phyloP scores from a whole-genome alignment of 2,888 invertebrate species.

The Cheilosia variabilis region DNA sequence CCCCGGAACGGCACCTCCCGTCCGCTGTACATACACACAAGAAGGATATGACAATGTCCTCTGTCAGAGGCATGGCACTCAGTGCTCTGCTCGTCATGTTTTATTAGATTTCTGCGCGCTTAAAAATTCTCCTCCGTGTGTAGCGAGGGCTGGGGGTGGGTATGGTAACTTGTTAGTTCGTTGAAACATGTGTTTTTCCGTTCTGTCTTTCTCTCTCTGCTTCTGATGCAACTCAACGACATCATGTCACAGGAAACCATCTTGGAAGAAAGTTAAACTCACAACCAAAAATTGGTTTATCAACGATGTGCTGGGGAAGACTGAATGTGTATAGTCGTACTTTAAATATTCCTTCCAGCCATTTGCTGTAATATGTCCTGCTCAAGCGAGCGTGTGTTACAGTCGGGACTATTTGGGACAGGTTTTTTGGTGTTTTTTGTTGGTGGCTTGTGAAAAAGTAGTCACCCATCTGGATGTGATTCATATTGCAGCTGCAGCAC shows the following conservation, averaged over 20 bases:
- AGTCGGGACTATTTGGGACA: constrained; percentile 9
- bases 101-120: constrained; percentile 68
- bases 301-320: constrained; percentile 66
- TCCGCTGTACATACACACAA: constrained; percentile 35
- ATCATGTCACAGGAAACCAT: constrained; percentile 57
- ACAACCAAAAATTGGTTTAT: constrained; percentile 68
- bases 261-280: constrained; percentile 34
- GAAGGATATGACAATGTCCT: constrained; percentile 71
- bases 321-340: constrained; percentile 42
- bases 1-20: neutral
- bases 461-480: constrained; percentile 13
- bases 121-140: constrained; percentile 59
- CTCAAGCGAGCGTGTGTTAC: neutral
- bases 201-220: neutral
- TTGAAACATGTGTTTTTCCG: constrained; percentile 41
- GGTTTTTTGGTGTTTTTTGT: constrained; percentile 5
- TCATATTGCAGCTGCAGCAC: constrained; percentile 4
- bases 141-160: constrained; percentile 1
- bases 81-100: constrained; percentile 72
- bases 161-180: neutral
- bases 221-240: constrained; percentile 28
- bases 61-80: constrained; percentile 69
- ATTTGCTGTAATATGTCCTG: constrained; percentile 33
- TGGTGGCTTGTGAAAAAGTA: constrained; percentile 20
- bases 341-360: constrained; percentile 5